phyloP scores from a whole-genome alignment of 2,113 vertebrate species.

The Cottus gobio region DNA sequence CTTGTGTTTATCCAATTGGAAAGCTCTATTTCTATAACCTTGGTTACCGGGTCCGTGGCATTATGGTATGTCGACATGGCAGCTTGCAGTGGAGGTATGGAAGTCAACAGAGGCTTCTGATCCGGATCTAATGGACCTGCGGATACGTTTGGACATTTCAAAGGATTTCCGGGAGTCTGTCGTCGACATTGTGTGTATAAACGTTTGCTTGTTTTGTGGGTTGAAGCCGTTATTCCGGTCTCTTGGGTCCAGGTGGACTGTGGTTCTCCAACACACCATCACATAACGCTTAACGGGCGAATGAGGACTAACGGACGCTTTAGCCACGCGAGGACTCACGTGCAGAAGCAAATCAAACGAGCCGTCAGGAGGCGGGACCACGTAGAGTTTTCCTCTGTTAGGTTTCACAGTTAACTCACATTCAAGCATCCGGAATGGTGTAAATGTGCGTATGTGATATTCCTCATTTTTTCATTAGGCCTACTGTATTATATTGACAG shows the following conservation, averaged over 20 bases:
- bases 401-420: not conserved
- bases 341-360: too few species aligned
- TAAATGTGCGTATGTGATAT: not conserved
- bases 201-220: not conserved
- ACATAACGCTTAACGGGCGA: not conserved
- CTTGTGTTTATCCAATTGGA: slow-evolving; percentile 58
- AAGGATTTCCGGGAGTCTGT: not conserved
- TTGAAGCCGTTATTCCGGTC: not conserved
- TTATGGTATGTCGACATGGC: slow-evolving; percentile 73
- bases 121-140: not conserved
- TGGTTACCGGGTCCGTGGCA: slow-evolving; percentile 44
- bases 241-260: not conserved
- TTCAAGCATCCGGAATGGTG: not conserved
- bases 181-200: slow-evolving; percentile 17
- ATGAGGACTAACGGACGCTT: not conserved
- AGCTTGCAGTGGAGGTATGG: slow-evolving; percentile 24
- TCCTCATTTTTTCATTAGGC: not conserved
- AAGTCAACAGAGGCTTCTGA: not conserved
- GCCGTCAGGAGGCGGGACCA: too few species aligned
- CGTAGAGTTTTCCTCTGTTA: too few species aligned
- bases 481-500: not conserved
- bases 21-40: slow-evolving; percentile 32
- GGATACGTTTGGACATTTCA: not conserved
- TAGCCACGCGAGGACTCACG: not conserved
- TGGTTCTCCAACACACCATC: not conserved